Evolutionary conservation across 2,797 vertebrate species (phyloP), one percentile per base, ranked within the genome.

Genomic region (Periparus ater): DNA sequence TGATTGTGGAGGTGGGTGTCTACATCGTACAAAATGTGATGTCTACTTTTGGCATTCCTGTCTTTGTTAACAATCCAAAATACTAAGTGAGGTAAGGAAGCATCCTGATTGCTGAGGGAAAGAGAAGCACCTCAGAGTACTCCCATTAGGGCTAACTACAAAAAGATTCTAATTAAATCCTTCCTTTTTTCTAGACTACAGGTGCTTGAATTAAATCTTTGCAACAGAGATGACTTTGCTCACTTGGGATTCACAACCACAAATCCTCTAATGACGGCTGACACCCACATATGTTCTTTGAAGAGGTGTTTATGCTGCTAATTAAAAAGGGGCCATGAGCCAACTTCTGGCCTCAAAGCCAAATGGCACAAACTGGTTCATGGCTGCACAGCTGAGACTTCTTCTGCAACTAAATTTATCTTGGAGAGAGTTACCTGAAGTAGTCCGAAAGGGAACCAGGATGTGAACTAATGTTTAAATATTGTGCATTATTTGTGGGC

Each of bases 271-370:
- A 95, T 66, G 62, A 95, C 44, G 23, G 76, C n/a, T 91, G 76
- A 93, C 70, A 77, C 53, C 80, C 82, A 94, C 83, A 34, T 67
- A 85, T 58, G 83, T 62, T 90, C 85, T 95, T 88, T 93, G 83
- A 96, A 95, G 70, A 42, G 21, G 5, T 32, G 26, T 91, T 91
- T 86, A 60, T 62, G 73, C 83, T 75, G 51, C 66, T 92, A 75
- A 88, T 91, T 92, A 68, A 85, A 95, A 85, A 78, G 9, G 15
- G 65, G 51, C 80, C 10, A 6, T 50, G 58, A 90, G 90, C 88
- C 93, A 92, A 22, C 38, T 32, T 42, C 36, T 48, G 62, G 58
- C 62, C 73, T 93, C n/a, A 60, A 70, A 94, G 79, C 76, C 51
- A 85, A 58, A 58, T 70, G 51, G 50, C 58, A 84, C 51, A 81